Base-by-base conservation (phyloP, 2,797 vertebrate species). In the Yasuhikotakia modesta region DNA sequence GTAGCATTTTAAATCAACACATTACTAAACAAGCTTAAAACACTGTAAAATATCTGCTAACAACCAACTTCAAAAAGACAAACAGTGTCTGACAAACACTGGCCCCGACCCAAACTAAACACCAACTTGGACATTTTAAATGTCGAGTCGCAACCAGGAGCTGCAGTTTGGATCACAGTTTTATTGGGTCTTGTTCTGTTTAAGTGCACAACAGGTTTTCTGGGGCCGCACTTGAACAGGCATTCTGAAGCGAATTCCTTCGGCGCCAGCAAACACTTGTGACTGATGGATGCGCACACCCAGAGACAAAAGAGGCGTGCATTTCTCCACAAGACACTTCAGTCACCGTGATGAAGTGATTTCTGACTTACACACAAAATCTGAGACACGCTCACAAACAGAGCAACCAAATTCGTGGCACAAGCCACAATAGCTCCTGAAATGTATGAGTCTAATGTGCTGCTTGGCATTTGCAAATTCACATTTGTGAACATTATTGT, bases 281-380 rank as follows among this genome's bases (percentile, higher is more conserved):
- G 76, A 81, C 65, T 69, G 61, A 84, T 76, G 50, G 55, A 53
- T 52, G n/a, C 70, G 21, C 32, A 77, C 57, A 55, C 32, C 66
- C 17, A 50, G 14, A 57, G 65, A 86, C 81, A 85, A 79, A 82
- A 73, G 80, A 70, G 61, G 55, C 61, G 76, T 55, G 78, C 67
- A 48, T 72, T 80, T 66, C 64, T 55, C 65, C 63, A 8, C 53
- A 17, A 68, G 39, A 48, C 73, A 58, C 22, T 30, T 70, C 65
- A 12, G n/a, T 73, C 69, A 58, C 16, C 0, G 30, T 46, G 35
- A 68, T 74, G 57, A 74, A 69, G 64, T 50, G 39, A 81, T 32
- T 48, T 16, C 2, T 58, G 61, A 19, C 12, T 81, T 66, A 14
- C 24, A 70, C 27, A 63, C 14, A 57, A 14, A 70, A 32, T 16